Evolutionary conservation across 2,113 vertebrate species (phyloP).

Genomic region (Prolemur simus): DNA sequence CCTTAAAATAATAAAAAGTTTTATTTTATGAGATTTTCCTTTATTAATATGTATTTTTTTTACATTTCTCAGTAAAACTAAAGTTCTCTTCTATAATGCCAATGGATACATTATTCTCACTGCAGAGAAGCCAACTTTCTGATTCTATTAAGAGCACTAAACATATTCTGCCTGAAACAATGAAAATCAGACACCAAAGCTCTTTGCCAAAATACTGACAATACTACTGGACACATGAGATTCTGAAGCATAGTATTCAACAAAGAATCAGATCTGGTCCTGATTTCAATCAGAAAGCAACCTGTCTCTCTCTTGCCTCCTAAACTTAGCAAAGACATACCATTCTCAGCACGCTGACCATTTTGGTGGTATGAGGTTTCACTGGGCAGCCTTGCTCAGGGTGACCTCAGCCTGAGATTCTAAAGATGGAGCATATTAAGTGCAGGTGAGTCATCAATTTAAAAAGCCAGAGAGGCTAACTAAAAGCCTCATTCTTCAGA

Average conservation of each 20-base stretch:
- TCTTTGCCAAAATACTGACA: constrained; percentile 57
- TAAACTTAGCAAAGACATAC: constrained; percentile 64
- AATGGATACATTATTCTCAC: background rate
- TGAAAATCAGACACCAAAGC: constrained; percentile 34
- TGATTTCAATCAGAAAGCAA: constrained; percentile 62
- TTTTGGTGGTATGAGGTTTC: constrained; percentile 64
- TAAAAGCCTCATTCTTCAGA: constrained; percentile 59
- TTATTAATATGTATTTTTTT: background rate
- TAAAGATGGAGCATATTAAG: constrained; percentile 61
- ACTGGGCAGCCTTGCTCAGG: constrained; percentile 30
- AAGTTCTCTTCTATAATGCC: background rate
- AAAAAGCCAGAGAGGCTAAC: constrained; percentile 56
- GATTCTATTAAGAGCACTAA: background rate
- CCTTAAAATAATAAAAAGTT: constrained; percentile 3
- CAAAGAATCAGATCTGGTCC: constrained; percentile 40
- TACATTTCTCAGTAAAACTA: constrained; percentile 40
- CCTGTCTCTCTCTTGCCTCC: constrained; percentile 52
- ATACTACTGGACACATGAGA: constrained; percentile 20
- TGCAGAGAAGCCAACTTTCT: constrained; percentile 2
- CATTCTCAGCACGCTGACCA: constrained; percentile 45
- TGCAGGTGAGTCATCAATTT: constrained; percentile 70
- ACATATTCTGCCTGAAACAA: constrained; percentile 3
- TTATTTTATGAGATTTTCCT: constrained; percentile 9
- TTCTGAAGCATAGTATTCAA: background rate
- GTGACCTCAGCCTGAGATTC: constrained; percentile 60